Evolutionary conservation across 2,113 vertebrate genomes (phyloP).

Genomic region (Tachysurus fulvidraco): DNA sequence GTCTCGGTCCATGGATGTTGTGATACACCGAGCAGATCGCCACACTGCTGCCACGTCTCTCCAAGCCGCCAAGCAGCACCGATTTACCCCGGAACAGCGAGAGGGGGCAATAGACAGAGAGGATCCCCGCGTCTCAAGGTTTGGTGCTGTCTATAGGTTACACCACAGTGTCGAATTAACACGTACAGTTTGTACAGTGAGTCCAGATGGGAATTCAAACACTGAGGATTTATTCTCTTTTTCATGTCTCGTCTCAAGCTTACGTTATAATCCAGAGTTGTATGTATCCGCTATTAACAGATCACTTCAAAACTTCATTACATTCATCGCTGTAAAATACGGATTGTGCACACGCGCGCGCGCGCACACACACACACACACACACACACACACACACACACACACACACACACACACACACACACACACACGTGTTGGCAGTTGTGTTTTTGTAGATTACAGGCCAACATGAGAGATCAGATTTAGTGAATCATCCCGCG

Average conservation of each 20-base stretch:
- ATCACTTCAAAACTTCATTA: conserved; percentile 33
- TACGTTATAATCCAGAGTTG: neutral
- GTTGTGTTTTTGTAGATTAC: conserved; percentile 26
- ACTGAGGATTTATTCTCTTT: neutral
- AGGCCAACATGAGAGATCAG: neutral
- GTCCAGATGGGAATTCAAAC: neutral
- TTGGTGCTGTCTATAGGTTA: conserved; percentile 9
- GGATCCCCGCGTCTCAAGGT: conserved; percentile 21
- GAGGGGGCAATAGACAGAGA: neutral
- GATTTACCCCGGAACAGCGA: neutral
- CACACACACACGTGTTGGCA: conserved; percentile 31
- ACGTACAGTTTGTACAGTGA: conserved; percentile 17
- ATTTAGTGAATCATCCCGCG: neutral
- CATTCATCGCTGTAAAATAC: neutral
- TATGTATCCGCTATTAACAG: neutral
- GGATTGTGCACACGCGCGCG: neutral
- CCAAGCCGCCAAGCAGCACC: conserved; percentile 25
- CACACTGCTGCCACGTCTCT: conserved; percentile 35
- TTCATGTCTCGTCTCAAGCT: neutral
- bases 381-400: neutral
- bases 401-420: neutral
- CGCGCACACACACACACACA: neutral
- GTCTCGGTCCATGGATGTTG: conserved; percentile 56
- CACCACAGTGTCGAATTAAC: neutral
- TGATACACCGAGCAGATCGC: conserved; percentile 50